Base-by-base conservation (phyloP, 2,888 invertebrate genomes). In the Pollenia angustigena region DNA sequence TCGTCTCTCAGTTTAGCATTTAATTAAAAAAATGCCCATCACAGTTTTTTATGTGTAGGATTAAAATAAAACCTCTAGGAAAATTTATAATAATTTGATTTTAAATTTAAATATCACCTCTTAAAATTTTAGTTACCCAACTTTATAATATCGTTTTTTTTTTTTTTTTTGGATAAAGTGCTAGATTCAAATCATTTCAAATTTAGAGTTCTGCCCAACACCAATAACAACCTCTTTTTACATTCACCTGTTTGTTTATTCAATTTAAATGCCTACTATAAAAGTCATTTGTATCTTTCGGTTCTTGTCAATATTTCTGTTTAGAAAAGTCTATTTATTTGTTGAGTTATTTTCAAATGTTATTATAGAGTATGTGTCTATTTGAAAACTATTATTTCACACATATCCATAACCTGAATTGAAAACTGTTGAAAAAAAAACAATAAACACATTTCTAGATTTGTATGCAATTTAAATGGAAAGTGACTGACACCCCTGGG, bases 401-500 rank as follows among this genome's bases (percentile, higher is more conserved):
- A 72, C 58, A 72, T 23, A 46, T 72, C 46, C 58, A 10, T 46
- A 56, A 56, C 54, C 69, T 16, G 10, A 56, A 44, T 46, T 46
- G 72, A 72, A 72, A 58, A 48, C 46, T 32, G 32, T 10, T 18
- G 40, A 68, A 68, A 52, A 23, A 8, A 16, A 11, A 64, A 1
- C 11, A 48, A 23, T 40, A 68, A 50, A 68, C 16, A 68, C 32
- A 50, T 72, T 58, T 32, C n/a, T n/a, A 23, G 46, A 72, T 72
- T 72, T 58, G 11, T 48, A 72, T 72, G 48, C 58, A 46, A 58
- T 72, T 72, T 58, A 48, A 72, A 72, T 72, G 46, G 56, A 58
- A 72, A 72, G 44, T 72, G 72, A 72, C 58, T 72, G 72, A 72
- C 58, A 58, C 72, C 46, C 58, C 32, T 48, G 42, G 52, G 72